Percentiles rank a stretch among this genome's conserved stretches.
phyloP scores from a whole-genome alignment of 2,888 invertebrate genomes.

The Himalopsyche japonica region DNA sequence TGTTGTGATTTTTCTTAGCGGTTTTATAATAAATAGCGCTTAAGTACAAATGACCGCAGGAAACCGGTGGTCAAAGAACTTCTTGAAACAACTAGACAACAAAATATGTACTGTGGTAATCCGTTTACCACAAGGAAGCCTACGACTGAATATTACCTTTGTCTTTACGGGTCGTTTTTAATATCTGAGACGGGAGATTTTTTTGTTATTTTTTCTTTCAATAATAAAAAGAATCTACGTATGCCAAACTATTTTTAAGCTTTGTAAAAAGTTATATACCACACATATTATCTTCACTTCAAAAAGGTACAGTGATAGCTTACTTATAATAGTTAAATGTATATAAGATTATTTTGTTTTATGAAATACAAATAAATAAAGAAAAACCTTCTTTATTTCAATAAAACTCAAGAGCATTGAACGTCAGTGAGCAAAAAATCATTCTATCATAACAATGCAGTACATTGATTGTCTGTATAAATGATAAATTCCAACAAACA shows the following conservation, averaged over 20 bases:
- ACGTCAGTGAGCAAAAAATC: too few species aligned
- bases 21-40: neutral
- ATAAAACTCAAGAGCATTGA: too few species aligned
- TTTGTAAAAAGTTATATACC: too few species aligned
- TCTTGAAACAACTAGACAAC: neutral
- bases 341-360: too few species aligned
- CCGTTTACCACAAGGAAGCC: neutral
- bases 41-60: neutral
- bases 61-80: neutral
- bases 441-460: neutral
- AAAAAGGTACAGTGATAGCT: too few species aligned
- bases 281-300: too few species aligned
- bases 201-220: neutral
- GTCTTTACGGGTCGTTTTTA: neutral
- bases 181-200: neutral
- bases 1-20: neutral
- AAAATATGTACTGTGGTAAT: neutral
- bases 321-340: too few species aligned
- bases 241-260: too few species aligned
- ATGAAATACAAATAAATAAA: too few species aligned
- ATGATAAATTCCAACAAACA: neutral
- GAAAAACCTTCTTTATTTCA: too few species aligned
- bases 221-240: too few species aligned
- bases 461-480: neutral
- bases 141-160: neutral